Percentiles rank a stretch among this genome's conserved stretches.
Conservation (phyloP, 1,140 invertebrate genomes). For the Drosophila kanapiae region DNA sequence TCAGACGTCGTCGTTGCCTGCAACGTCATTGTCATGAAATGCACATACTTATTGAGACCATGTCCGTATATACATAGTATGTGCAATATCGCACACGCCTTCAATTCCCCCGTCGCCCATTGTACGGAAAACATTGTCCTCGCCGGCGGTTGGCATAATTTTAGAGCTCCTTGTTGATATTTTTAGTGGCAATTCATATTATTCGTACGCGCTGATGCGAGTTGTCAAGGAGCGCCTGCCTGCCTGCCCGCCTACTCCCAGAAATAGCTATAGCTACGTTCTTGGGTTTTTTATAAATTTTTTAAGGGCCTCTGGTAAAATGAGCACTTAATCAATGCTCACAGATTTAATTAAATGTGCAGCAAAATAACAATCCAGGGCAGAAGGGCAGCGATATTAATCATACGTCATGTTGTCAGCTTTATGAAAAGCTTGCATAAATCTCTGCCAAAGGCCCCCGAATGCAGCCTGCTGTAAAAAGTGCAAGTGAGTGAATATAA, state of each 20-base stretch:
- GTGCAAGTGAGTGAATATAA: slow-evolving; percentile 27
- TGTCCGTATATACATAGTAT: slow-evolving; percentile 44
- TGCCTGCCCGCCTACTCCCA: slow-evolving; percentile 17
- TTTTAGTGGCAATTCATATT: slow-evolving; percentile 73
- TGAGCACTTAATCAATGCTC: slow-evolving; percentile 58
- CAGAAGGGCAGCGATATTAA: slow-evolving; percentile 59
- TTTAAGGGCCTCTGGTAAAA: slow-evolving; percentile 37
- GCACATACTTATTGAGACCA: slow-evolving; percentile 73
- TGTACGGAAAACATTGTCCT: not conserved
- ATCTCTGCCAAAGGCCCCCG: slow-evolving; percentile 58
- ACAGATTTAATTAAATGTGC: slow-evolving; percentile 71
- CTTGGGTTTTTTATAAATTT: slow-evolving; percentile 7
- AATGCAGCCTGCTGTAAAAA: slow-evolving; percentile 64
- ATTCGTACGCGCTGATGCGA: slow-evolving; percentile 17
- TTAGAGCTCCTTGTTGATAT: slow-evolving; percentile 56
- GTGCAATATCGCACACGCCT: slow-evolving; percentile 48
- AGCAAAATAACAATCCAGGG: slow-evolving; percentile 21
- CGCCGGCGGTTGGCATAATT: slow-evolving; percentile 51
- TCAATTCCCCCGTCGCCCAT: not conserved
- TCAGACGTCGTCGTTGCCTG: slow-evolving; percentile 21
- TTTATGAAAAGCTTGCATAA: slow-evolving; percentile 76
- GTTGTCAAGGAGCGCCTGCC: slow-evolving; percentile 26
- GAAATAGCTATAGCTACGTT: slow-evolving; percentile 45
- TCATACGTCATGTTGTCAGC: slow-evolving; percentile 79
- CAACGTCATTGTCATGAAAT: slow-evolving; percentile 69